Percentiles rank a stretch among this genome's conserved stretches.
Conservation (phyloP, 2,113 vertebrate genomes). For the Callipepla squamata region DNA sequence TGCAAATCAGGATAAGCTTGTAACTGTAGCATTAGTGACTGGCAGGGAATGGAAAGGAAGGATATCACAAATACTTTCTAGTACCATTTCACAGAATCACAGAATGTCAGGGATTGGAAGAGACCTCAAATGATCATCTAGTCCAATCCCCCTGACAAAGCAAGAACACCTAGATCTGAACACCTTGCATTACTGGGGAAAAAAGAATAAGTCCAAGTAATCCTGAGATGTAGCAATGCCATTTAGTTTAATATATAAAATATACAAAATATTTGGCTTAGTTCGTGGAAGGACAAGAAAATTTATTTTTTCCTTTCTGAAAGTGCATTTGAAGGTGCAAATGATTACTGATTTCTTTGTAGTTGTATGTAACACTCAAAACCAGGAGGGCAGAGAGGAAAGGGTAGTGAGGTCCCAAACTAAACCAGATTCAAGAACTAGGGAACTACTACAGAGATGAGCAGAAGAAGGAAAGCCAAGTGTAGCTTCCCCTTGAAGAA, state of each 20-base stretch:
- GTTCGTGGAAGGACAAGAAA: neutral
- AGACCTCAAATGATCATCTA: too few species aligned
- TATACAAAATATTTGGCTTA: neutral
- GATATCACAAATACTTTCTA: neutral
- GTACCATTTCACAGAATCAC: neutral
- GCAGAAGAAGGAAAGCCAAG: neutral
- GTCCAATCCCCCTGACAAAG: too few species aligned
- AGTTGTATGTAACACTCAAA: neutral
- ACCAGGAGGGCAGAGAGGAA: neutral
- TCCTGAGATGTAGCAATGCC: neutral
- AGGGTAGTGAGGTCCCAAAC: neutral
- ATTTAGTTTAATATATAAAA: neutral
- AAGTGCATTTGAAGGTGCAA: neutral
- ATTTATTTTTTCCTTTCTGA: neutral
- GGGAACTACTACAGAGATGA: neutral
- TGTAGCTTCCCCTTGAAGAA: neutral
- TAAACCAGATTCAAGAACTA: neutral
- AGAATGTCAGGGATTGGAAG: too few species aligned
- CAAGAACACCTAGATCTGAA: neutral
- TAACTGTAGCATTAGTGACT: neutral
- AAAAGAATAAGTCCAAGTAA: neutral
- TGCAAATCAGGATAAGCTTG: neutral
- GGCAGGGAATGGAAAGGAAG: neutral
- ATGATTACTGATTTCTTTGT: neutral
- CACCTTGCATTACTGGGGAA: neutral